Evolutionary conservation across 2,888 invertebrate species (phyloP), one percentile per base, ranked within the genome.

Genomic region (Catocala sponsa): DNA sequence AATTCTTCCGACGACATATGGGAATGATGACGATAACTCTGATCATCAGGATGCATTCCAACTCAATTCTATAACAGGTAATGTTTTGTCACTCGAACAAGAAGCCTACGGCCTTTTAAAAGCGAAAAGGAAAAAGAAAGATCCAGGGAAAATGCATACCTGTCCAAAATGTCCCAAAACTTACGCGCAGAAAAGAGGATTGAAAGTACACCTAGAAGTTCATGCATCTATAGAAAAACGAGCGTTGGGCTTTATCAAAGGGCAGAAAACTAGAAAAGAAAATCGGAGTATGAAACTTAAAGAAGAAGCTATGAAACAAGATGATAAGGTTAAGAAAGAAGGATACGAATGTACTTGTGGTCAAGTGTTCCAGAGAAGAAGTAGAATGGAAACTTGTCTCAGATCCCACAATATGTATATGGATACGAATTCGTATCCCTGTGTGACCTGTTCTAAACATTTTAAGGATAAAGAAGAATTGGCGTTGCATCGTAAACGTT

Each of bases 31-130:
- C 15, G 56, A 65, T 38, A 57, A 74, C 13, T 72, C 78, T 61
- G 79, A 85, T 5, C 86, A 82, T 41, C 78, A 83, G 52, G 87
- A 91, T 6, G 70, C 83, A 10, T 94, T 92, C 53, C 92, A 91
- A 76, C 73, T 94, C 0, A 94, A 94, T 70, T 94, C 94, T 1
- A 94, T 94, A 47, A 94, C 94, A 1, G 91, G 94, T 0, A 88
- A 94, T 60, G 83, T 89, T 2, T 65, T 92, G 35, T 85, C 94
- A 0, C 66, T 94, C 10, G 92, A 93, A 75, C 91, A 94, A 76
- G 91, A 93, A 78, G 93, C 91, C 0, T 92, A 90, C 25, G 88
- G 89, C 0, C 72, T 92, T 38, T 71, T 92, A 5, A 84, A 89
- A 81, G 83, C 85, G 0, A 88, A 87, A 63, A 83, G 79, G 12